Evolutionary conservation across 92 coral and sea anemone species (phyloP).

Genomic region (Porites evermanni): DNA sequence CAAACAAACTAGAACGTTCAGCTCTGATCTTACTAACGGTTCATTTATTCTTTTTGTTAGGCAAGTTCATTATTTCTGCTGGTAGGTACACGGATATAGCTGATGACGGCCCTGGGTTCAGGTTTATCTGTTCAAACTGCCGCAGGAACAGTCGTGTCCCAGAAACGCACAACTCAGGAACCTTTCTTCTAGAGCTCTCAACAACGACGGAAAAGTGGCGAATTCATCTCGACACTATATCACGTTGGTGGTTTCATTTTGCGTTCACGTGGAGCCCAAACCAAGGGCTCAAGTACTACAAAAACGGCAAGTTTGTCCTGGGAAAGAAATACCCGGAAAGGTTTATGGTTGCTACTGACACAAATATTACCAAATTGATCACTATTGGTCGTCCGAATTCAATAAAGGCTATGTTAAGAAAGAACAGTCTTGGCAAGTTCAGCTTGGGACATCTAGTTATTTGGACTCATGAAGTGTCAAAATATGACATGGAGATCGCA

Average conservation of each 20-base stretch:
- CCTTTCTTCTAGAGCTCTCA: conserved; percentile 77
- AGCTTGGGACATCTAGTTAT: conserved; percentile 88
- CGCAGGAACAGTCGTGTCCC: conserved; percentile 27
- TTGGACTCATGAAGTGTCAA: conserved; percentile 75
- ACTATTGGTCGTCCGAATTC: conserved; percentile 82
- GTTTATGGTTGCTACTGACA: background rate
- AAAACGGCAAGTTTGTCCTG: conserved; percentile 77
- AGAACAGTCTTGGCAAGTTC: conserved; percentile 65
- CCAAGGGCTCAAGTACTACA: conserved; percentile 84
- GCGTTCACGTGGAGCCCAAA: conserved; percentile 79
- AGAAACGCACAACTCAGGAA: background rate
- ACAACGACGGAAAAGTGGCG: conserved; percentile 78
- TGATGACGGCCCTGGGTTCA: conserved; percentile 88
- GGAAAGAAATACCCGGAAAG: conserved; percentile 43
- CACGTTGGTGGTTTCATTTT: conserved; percentile 86
- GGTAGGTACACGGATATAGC: conserved; percentile 66
- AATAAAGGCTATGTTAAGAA: conserved; percentile 9
- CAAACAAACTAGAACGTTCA: too few relatives aligned
- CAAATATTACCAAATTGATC: conserved; percentile 19
- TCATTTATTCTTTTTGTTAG: conserved; percentile 26
- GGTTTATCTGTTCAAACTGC: conserved; percentile 70
- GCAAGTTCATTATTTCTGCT: conserved; percentile 82
- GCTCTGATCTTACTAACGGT: too few relatives aligned
- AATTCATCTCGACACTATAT: conserved; percentile 66
- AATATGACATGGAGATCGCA: conserved; percentile 73